These are phyloP conservation scores for Microplitis deprimator DNA, from an alignment of 2,888 invertebrate species.

Conservation along the genomic window DNA sequence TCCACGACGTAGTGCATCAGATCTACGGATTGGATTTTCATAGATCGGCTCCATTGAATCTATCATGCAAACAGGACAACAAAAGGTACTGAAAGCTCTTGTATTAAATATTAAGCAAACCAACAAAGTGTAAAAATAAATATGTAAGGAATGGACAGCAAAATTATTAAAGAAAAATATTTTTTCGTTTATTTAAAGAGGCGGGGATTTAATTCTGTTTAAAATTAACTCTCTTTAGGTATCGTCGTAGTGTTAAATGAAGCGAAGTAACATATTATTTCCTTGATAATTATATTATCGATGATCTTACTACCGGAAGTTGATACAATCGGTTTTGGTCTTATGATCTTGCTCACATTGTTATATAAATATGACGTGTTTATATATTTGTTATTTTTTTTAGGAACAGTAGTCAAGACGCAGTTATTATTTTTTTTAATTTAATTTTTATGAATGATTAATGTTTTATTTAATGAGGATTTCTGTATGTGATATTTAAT, in stretches of 20 bases:
- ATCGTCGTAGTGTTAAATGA: constrained; percentile 42
- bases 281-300: constrained; percentile 44
- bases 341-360: not conserved
- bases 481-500: too few species aligned
- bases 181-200: not conserved
- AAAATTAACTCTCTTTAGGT: constrained; percentile 25
- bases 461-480: not conserved
- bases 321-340: constrained; percentile 45
- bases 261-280: constrained; percentile 39
- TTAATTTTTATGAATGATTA: not conserved
- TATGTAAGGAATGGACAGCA: not conserved
- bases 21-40: constrained; percentile 81
- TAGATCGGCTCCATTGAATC: constrained; percentile 82
- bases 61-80: constrained; percentile 51
- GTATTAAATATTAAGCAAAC: constrained; percentile 8
- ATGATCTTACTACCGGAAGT: constrained; percentile 46
- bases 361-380: constrained; percentile 49
- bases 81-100: constrained; percentile 31
- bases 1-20: constrained; percentile 83
- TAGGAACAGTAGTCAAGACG: not conserved
- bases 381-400: constrained; percentile 3
- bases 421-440: not conserved
- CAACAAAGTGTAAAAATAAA: constrained; percentile 18
- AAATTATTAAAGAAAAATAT: not conserved
- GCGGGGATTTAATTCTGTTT: constrained; percentile 20